Percentiles rank a stretch among this genome's conserved stretches.
These are phyloP conservation scores for Podiceps cristatus DNA, from an alignment of 2,113 vertebrate species.

Conservation along the genomic window DNA sequence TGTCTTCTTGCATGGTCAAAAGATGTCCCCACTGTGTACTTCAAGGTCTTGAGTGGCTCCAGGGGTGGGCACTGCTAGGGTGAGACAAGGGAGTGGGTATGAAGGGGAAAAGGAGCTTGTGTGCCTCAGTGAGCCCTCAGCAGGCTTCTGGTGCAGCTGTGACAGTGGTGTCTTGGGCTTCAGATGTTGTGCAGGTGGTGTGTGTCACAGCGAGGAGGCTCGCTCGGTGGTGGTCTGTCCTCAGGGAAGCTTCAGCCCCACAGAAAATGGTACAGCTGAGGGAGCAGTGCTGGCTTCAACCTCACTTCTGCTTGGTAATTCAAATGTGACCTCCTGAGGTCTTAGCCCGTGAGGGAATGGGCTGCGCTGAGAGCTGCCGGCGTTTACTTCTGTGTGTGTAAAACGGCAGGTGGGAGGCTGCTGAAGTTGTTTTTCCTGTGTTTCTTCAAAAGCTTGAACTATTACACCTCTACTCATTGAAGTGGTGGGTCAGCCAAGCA, in stretches of 20 bases:
- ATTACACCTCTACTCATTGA: fast-evolving
- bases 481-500: neutral
- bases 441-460: neutral
- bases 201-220: fast-evolving
- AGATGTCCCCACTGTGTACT: fast-evolving
- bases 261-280: fast-evolving
- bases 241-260: neutral
- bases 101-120: neutral
- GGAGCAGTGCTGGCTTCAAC: neutral
- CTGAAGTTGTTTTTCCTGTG: neutral
- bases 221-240: fast-evolving
- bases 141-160: too few species aligned
- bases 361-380: neutral
- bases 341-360: neutral
- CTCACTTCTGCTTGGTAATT: fast-evolving
- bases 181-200: too few species aligned
- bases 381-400: fast-evolving
- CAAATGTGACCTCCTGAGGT: neutral
- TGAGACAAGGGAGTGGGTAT: neutral
- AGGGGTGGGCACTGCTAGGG: fast-evolving
- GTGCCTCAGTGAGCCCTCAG: neutral
- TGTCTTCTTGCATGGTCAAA: neutral
- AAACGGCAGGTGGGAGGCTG: neutral
- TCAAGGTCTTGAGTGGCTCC: neutral
- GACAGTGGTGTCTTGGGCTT: neutral